A percentile compares a stretch with the other conserved stretches of the same genome.
Evolutionary conservation across 1,140 invertebrate genomes (phyloP).

Genomic region (Phocides pigmalion): DNA sequence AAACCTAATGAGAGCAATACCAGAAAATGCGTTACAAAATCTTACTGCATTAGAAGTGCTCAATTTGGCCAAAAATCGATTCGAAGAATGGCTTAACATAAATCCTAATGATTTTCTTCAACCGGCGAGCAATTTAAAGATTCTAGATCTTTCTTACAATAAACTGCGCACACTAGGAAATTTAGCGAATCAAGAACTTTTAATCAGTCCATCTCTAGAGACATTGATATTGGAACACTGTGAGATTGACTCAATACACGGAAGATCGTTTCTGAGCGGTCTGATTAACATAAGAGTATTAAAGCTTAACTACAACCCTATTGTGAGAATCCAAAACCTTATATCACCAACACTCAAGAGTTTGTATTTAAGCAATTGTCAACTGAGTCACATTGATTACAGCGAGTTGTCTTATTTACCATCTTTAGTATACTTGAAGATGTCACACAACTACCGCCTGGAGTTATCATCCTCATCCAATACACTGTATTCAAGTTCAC

Average conservation of each 20-base stretch:
- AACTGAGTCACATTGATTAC: conserved; percentile 74
- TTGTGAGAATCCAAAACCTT: conserved; percentile 76
- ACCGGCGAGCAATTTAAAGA: conserved; percentile 73
- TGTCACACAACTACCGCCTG: conserved; percentile 84
- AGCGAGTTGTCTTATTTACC: conserved; percentile 80
- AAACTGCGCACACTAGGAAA: conserved; percentile 71
- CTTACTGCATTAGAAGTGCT: conserved; percentile 81
- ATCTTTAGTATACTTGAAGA: conserved; percentile 77
- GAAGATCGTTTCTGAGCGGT: conserved; percentile 80
- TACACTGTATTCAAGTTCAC: conserved; percentile 78
- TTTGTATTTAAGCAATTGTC: conserved; percentile 84
- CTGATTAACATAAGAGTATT: conserved; percentile 82
- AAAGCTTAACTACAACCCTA: conserved; percentile 82
- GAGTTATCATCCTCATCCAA: conserved; percentile 65
- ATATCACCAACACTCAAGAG: conserved; percentile 81
- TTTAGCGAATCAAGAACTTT: conserved; percentile 78
- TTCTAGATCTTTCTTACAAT: conserved; percentile 82
- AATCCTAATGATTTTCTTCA: conserved; percentile 77
- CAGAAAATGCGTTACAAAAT: conserved; percentile 72
- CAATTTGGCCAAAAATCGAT: conserved; percentile 83
- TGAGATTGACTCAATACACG: conserved; percentile 80
- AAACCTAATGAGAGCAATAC: conserved; percentile 80
- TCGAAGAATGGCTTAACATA: conserved; percentile 82
- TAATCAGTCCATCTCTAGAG: conserved; percentile 80
- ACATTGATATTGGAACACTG: conserved; percentile 82